These are phyloP conservation scores for Pristionchus pacificus DNA, from an alignment of 1,140 invertebrate species.

Conservation along the genomic window DNA sequence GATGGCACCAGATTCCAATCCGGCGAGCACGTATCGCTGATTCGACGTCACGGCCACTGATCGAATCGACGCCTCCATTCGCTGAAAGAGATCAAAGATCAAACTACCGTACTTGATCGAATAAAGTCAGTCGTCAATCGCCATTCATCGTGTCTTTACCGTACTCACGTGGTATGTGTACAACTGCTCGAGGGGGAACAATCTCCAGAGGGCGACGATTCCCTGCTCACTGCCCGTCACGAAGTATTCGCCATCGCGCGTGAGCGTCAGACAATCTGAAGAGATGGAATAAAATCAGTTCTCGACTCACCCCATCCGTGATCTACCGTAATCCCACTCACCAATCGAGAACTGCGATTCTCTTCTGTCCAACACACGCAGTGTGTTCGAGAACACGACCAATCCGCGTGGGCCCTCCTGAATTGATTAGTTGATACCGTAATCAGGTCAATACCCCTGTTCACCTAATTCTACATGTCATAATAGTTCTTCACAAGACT, in stretches of 20 bases:
- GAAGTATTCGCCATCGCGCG: constrained; percentile 94
- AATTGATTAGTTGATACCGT: no score
- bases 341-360: constrained; percentile 14
- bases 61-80: constrained; percentile 47
- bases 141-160: constrained; percentile 3
- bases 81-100: constrained; percentile 56
- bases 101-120: constrained; percentile 13
- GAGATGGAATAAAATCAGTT: constrained; percentile 1
- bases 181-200: constrained; percentile 88
- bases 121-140: background rate
- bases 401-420: constrained; percentile 66
- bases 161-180: constrained; percentile 79
- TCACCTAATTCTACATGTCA: no score
- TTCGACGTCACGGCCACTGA: constrained; percentile 51
- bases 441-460: constrained; percentile 89
- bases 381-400: constrained; percentile 76
- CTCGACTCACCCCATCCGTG: background rate
- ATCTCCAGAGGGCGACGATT: constrained; percentile 94
- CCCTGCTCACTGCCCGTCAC: constrained; percentile 88
- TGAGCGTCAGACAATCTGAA: constrained; percentile 81
- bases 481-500: no score
- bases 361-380: constrained; percentile 70
- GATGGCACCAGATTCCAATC: constrained; percentile 89
- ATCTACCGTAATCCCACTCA: background rate
- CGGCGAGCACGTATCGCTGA: constrained; percentile 85